Base-by-base conservation (phyloP, 2,113 vertebrate species). In the Gymnogyps californianus region DNA sequence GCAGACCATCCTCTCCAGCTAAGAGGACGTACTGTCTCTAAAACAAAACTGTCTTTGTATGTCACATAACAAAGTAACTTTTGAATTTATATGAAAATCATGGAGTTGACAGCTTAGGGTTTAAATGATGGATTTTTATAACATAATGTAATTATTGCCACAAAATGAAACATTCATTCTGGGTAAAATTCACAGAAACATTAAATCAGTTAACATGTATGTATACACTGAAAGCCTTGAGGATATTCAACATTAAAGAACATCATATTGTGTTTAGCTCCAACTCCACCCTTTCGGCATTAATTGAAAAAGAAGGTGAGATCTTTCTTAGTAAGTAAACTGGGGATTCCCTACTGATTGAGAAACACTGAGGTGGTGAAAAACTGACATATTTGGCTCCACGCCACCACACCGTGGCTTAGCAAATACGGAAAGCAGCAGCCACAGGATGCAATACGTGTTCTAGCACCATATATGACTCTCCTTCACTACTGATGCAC, bases 1-100 rank as follows among this genome's bases (percentile, higher is more conserved):
- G 95, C 83, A 96, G 87, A 93, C 31, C 38, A 71, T 64, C 55
- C 59, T 81, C 52, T 89, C 40, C 87, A 95, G 83, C 55, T 80
- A 94, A 95, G 81, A 66, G 84, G 91, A 92, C 71, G 62, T 76
- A 74, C 51, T 93, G 93, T 95, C 82, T 66, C 93, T 77, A 61
- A 85, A 93, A 93, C 75, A 85, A 86, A 90, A 92, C 91, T 18
- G 21, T 20, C 87, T 90, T 89, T 90, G 76, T 92, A 79, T 3
- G 17, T 47, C 78, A 90, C 67, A 54, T 42, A 74, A 94, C 61
- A 96, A 66, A 89, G 51, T 46, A 70, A 92, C 55, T 72, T 74
- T 31, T 93, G n/a, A 66, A 46, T 52, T 85, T 12, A 9, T 22
- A 87, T 54, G 81, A 65, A 96, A 78, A 84, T 21, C 58, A 65